Base-by-base conservation (phyloP, 2,797 vertebrate genomes). In the Erpetoichthys calabaricus region DNA sequence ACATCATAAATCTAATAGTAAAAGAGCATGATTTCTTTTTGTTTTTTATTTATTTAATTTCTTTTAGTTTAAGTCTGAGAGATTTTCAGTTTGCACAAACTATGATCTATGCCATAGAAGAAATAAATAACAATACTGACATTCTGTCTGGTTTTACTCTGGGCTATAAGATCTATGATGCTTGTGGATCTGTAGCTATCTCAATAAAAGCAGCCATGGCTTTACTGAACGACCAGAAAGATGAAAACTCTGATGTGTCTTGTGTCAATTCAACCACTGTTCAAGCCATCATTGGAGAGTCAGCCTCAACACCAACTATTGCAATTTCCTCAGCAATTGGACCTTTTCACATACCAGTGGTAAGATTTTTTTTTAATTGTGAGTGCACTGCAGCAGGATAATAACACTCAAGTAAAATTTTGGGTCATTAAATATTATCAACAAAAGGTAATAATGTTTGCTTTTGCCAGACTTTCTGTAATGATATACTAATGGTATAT, bases 51-150 rank as follows among this genome's bases (percentile, higher is more conserved):
- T 25, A 25, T 25, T 25, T 25, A n/a, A 43, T 50, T 56, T 8
- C 57, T 42, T 49, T 4, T 64, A 87, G 84, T 64, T 80, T 84
- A 55, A 83, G 80, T 73, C 76, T 81, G 45, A 78, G 82, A 68
- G 84, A 85, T 71, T 84, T 87, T 50, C 71, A 81, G 72, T 85
- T 85, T 76, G 80, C 85, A 62, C 73, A 81, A 59, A 64, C 73
- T 6, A 66, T 83, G 73, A 83, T 86, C 58, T 85, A 84, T 73
- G 80, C 85, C 43, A 72, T 87, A 59, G 76, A 81, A 56, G 77
- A 87, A 70, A 84, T 87, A 62, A 87, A 87, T 58, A 67, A 53
- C 60, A 65, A 73, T 51, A 58, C 66, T 6, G 47, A 71, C 3
- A 68, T 87, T 45, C 73, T 87, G 10, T 57, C 78, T 42, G 58